Conservation (phyloP, 2,113 vertebrate genomes). For the Myocastor coypus region DNA sequence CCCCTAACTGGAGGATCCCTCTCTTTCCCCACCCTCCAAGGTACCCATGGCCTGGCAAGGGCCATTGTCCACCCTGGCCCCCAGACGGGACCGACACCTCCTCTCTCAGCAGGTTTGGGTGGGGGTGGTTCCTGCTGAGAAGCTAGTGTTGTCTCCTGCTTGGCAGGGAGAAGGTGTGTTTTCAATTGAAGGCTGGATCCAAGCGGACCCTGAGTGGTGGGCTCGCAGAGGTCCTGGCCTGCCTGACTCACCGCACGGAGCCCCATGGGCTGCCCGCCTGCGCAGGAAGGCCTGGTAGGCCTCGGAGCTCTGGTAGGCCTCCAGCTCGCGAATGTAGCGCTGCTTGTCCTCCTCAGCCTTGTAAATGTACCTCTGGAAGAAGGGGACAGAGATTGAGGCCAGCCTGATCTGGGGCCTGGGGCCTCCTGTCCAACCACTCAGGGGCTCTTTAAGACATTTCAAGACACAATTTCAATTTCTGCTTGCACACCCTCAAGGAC, state of each 20-base stretch:
- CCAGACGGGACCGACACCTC: background rate
- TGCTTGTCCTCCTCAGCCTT: constrained; percentile 43
- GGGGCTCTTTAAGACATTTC: background rate
- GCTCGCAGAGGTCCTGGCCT: rapidly evolving
- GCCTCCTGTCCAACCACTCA: background rate
- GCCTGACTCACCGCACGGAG: background rate
- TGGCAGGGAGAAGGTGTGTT: background rate
- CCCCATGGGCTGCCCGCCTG: background rate
- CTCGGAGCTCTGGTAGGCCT: constrained; percentile 54
- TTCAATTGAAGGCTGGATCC: rapidly evolving
- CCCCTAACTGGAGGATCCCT: too few relatives aligned
- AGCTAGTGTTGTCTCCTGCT: background rate
- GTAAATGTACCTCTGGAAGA: constrained; percentile 57
- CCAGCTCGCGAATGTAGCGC: constrained; percentile 43
- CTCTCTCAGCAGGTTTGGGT: background rate
- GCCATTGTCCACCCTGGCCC: rapidly evolving
- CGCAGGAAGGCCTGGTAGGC: constrained; percentile 57
- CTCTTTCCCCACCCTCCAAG: background rate
- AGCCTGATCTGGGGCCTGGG: background rate
- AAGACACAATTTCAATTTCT: background rate
- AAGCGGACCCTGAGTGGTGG: background rate
- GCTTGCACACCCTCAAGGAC: background rate
- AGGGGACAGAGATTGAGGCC: background rate
- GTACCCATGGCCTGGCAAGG: background rate
- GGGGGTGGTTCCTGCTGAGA: rapidly evolving